phyloP scores from a whole-genome alignment of 2,888 invertebrate species.

The Halictus ligatus region DNA sequence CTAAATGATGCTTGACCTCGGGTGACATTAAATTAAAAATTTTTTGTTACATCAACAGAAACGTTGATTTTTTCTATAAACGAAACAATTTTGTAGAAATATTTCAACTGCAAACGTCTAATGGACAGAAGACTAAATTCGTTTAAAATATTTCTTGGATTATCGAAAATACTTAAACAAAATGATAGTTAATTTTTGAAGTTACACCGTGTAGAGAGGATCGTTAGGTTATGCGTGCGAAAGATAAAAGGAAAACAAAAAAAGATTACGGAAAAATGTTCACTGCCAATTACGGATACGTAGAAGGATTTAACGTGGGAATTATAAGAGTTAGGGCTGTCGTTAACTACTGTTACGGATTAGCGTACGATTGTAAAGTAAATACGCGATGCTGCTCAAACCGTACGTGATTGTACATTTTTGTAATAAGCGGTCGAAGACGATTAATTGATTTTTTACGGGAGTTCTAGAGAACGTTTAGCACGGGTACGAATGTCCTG shows the following conservation, averaged over 20 bases:
- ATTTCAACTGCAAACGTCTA: not conserved
- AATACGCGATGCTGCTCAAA: slow-evolving; percentile 67
- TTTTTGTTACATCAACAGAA: too few relatives aligned
- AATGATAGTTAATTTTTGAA: not conserved
- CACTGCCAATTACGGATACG: slow-evolving; percentile 67
- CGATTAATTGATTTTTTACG: slow-evolving; percentile 52
- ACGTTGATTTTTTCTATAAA: not conserved
- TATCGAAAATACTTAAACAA: not conserved
- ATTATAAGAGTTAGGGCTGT: slow-evolving; percentile 45
- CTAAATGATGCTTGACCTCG: not conserved
- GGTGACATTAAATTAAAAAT: not conserved
- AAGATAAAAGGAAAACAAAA: slow-evolving; percentile 9
- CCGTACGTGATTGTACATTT: slow-evolving; percentile 59
- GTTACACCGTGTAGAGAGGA: not conserved
- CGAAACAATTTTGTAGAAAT: not conserved
- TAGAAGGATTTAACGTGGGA: slow-evolving; percentile 42
- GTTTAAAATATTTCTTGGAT: not conserved
- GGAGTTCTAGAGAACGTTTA: slow-evolving; percentile 44
- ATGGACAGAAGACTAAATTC: not conserved
- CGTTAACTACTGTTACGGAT: slow-evolving; percentile 63
- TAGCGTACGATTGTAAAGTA: slow-evolving; percentile 64
- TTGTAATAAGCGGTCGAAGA: slow-evolving; percentile 58
- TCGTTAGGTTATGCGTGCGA: not conserved
- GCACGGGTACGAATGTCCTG: slow-evolving; percentile 36
- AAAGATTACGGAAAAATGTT: slow-evolving; percentile 41